phyloP scores from a whole-genome alignment of 2,888 invertebrate species.

The Brachylomia viminalis region DNA sequence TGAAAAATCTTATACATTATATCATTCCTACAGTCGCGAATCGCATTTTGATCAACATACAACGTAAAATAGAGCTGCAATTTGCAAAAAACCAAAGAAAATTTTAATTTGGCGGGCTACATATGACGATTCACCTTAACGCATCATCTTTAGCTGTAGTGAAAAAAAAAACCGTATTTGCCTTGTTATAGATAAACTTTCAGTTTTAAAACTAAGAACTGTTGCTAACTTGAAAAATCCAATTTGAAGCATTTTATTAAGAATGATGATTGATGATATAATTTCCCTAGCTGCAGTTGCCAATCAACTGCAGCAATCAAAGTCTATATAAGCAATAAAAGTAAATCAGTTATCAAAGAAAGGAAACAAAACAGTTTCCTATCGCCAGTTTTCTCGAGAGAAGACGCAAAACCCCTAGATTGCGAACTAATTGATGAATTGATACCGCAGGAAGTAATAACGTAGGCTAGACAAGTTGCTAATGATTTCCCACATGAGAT shows the following conservation, averaged over 20 bases:
- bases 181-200: background rate
- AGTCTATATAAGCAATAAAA: too few relatives aligned
- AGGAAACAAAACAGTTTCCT: slow-evolving; percentile 53
- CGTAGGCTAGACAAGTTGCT: slow-evolving; percentile 47
- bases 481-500: slow-evolving; percentile 62
- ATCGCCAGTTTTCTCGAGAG: slow-evolving; percentile 45
- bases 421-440: slow-evolving; percentile 68
- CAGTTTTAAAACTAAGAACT: background rate
- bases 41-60: too few relatives aligned
- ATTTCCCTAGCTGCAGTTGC: too few relatives aligned
- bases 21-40: too few relatives aligned
- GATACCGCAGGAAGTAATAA: slow-evolving; percentile 67
- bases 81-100: too few relatives aligned
- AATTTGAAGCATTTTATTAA: too few relatives aligned
- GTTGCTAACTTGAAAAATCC: background rate
- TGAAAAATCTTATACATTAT: too few relatives aligned
- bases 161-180: slow-evolving; percentile 16
- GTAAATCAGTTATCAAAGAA: slow-evolving; percentile 11
- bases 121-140: too few relatives aligned
- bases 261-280: too few relatives aligned
- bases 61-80: too few relatives aligned
- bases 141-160: slow-evolving; percentile 5
- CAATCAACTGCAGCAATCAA: too few relatives aligned
- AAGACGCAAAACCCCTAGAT: slow-evolving; percentile 62
- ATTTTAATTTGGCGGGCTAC: too few relatives aligned